Evolutionary conservation across 2,888 invertebrate species (phyloP), one percentile per base, ranked within the genome.

Genomic region (Stenodera caucasica): DNA sequence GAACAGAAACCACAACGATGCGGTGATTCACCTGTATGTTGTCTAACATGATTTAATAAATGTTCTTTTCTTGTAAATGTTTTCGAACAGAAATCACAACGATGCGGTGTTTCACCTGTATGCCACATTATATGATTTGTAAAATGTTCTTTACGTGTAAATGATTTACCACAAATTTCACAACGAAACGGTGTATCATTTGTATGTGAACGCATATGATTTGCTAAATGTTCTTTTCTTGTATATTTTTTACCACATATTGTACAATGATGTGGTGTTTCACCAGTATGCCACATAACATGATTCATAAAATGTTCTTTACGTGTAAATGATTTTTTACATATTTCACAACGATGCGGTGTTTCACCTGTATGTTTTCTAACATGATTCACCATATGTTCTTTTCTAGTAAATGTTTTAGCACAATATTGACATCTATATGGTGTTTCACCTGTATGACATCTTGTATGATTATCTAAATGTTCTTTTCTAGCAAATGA

Each of bases 121-220:
- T 92, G 92, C 92, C 92, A 92, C 86, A 92, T 85, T 80, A 92
- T 91, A 83, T 92, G 92, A 84, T 92, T 92, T 86, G 90, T 91
- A 84, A 91, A 92, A 82, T 93, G 92, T 83, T 93, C 93, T 83
- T 92, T 93, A 78, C 92, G 85, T 63, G 92, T 92, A 81, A 93
- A 93, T 70, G 91, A 90, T 82, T 93, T 93, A 80, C 92, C 91
- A 82, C 93, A 93, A 77, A 91, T 89, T 80, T 92, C 91, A 81
- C 93, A 94, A 76, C 91, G 86, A 58, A 90, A 91, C 63, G 93
- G 92, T 61, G 92, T 92, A 81, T 93, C 93, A 78, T 92, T 92
- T 67, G 92, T 92, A 80, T 93, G 93, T 64, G 91, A 91, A 72
- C 92, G 85, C 89, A 92, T 90, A 82, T 93, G 93, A 82, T 92